A percentile compares a stretch with the other conserved stretches of the same genome.
Evolutionary conservation across 2,888 invertebrate genomes (phyloP).

Genomic region (Junonia oenone): DNA sequence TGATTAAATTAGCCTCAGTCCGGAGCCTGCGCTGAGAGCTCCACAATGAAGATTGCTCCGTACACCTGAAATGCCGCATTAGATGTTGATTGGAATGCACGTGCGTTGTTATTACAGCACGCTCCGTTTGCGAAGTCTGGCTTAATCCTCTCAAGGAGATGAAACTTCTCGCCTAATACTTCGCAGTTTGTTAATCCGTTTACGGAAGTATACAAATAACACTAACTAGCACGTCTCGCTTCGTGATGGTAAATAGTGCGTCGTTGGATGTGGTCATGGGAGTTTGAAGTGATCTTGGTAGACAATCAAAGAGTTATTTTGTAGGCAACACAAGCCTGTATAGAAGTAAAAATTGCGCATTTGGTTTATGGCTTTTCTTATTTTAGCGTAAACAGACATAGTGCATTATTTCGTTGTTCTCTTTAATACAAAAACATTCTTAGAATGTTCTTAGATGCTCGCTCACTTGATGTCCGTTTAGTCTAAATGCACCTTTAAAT

Average conservation of each 20-base stretch:
- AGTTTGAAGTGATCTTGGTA: neutral
- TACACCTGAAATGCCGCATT: neutral
- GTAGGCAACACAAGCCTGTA: no score
- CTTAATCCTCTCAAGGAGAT: neutral
- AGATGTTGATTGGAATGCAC: neutral
- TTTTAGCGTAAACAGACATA: no score
- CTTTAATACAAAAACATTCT: no score
- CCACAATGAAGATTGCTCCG: neutral
- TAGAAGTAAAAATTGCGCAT: no score
- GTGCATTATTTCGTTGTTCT: no score
- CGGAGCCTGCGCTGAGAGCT: no score
- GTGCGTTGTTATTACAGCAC: neutral
- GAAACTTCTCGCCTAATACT: neutral
- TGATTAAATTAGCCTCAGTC: constrained; percentile 4
- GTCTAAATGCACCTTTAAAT: no score
- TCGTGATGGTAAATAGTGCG: neutral
- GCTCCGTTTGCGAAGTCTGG: neutral
- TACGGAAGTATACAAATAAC: neutral
- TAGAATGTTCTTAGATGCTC: no score
- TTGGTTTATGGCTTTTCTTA: no score
- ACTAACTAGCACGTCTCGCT: neutral
- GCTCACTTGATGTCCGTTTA: no score
- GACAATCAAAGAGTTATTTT: no score
- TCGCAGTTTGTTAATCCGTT: neutral
- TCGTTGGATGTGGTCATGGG: neutral